phyloP scores from a whole-genome alignment of 2,113 vertebrate species.

The Ovis aries region DNA sequence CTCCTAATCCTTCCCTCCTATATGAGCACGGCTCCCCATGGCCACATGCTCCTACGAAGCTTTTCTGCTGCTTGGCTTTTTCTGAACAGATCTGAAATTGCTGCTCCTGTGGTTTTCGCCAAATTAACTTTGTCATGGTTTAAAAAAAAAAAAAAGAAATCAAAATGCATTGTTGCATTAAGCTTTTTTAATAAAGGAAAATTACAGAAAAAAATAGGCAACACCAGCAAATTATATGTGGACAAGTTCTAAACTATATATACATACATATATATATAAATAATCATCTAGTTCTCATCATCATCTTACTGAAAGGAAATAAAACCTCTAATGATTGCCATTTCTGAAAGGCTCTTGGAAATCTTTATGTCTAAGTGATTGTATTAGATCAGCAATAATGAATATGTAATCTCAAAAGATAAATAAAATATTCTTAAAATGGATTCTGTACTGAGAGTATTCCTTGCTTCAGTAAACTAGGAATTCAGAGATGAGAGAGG shows the following conservation, averaged over 20 bases:
- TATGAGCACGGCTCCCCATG: conserved; percentile 51
- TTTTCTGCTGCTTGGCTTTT: conserved; percentile 80
- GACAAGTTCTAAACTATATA: conserved; percentile 77
- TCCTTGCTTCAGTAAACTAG: conserved; percentile 25
- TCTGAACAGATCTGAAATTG: conserved; percentile 76
- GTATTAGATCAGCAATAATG: conserved; percentile 99
- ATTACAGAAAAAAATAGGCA: conserved; percentile 76
- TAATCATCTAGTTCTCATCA: conserved; percentile 86
- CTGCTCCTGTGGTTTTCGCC: conserved; percentile 76
- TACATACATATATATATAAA: conserved; percentile 51
- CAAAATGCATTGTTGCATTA: conserved; percentile 68
- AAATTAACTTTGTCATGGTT: conserved; percentile 72
- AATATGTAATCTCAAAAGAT: conserved; percentile 92
- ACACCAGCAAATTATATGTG: conserved; percentile 90
- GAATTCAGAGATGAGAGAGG: neutral
- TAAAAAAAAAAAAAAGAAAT: conserved; percentile 55
- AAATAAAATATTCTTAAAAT: conserved; percentile 87
- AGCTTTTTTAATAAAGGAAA: conserved; percentile 69
- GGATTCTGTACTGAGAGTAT: neutral
- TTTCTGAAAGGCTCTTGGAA: conserved; percentile 89
- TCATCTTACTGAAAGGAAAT: conserved; percentile 84
- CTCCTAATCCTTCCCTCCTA: conserved; percentile 4
- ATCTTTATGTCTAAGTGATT: conserved; percentile 93
- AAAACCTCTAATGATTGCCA: conserved; percentile 71
- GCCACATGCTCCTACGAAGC: conserved; percentile 69